Evolutionary conservation across 92 coral and sea anemone species (phyloP), one percentile per base, ranked within the genome.

Genomic region (Heliopora coerulea): DNA sequence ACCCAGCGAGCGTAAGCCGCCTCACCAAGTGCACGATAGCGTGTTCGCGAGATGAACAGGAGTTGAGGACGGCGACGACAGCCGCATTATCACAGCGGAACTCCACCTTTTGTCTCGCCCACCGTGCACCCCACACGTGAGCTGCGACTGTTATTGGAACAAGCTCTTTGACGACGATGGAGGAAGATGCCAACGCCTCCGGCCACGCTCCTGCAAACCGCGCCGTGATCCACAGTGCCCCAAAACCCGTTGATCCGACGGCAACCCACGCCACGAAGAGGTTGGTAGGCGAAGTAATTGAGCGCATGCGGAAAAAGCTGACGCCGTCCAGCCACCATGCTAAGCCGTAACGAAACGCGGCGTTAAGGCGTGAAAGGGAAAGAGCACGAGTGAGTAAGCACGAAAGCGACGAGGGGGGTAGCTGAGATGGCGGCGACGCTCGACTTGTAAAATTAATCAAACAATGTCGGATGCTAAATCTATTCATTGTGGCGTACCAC

Each of bases 21-120:
- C 86, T 73, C 23, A 85, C 49, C 15, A 81, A 86, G 58, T 56
- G 81, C 89, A 64, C 66, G 13, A 75, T 9, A 14, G 12, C 35
- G 13, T 74, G 72, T 13, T 56, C 85, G 46, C 66, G 57, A 8
- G 79, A 82, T 0, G 87, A 72, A 44, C 89, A 54, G 34, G 62
- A 35, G n/a, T 60, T 81, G 29, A 85, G 63, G 8, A 82, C 58
- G 8, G 75, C 72, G 13, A 78, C 80, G 0, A 85, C 89, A 12
- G 86, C 83, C 24, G 83, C 66, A 49, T 81, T 84, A 63, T 85
- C 86, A 11, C 59, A 85, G 49, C 39, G 65, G 31, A 73, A 74
- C n/a, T n/a, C n/a, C n/a, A n/a, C n/a, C n/a, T n/a, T n/a, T n/a
- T n/a, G 68, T 31, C 68, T n/a, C 8, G 35, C 18, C 88, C 88